These are phyloP conservation scores for Hyperoplus lanceolatus DNA, from an alignment of 2,797 vertebrate species.

Conservation along the genomic window DNA sequence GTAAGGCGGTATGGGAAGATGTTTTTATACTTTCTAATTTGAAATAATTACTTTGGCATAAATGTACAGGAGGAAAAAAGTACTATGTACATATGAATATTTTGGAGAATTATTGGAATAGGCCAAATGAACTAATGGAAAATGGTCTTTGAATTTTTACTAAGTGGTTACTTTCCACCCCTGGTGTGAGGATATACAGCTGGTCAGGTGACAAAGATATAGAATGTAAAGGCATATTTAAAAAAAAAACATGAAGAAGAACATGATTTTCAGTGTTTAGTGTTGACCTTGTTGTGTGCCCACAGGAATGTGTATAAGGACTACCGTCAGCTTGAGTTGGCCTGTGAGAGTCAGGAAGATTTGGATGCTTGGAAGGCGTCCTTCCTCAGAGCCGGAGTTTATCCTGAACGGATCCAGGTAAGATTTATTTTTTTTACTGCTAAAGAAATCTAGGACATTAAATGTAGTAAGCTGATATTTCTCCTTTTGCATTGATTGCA, in stretches of 20 bases:
- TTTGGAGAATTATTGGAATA: neutral
- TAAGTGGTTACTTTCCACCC: neutral
- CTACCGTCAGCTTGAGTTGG: slow-evolving; percentile 97
- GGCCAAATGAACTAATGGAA: too few species aligned
- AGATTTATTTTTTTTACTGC: slow-evolving; percentile 38
- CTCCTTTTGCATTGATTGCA: too few species aligned
- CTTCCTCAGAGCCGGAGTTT: slow-evolving; percentile 97
- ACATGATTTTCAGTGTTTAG: neutral
- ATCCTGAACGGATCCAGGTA: slow-evolving; percentile 95
- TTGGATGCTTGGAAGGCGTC: slow-evolving; percentile 99
- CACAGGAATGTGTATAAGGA: slow-evolving; percentile 98
- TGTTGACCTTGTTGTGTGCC: slow-evolving; percentile 1
- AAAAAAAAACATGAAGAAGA: neutral
- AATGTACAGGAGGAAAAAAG: neutral
- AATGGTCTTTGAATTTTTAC: neutral
- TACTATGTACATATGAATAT: neutral
- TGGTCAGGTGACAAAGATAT: neutral
- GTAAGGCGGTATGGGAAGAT: neutral
- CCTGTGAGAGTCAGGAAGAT: slow-evolving; percentile 97
- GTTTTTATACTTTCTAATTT: neutral
- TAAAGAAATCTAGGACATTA: neutral
- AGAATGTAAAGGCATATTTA: neutral
- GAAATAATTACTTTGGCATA: neutral
- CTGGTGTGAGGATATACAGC: neutral
- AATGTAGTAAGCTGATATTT: neutral